phyloP scores from a whole-genome alignment of 2,797 vertebrate genomes.

The Petrocephalus sullivani region DNA sequence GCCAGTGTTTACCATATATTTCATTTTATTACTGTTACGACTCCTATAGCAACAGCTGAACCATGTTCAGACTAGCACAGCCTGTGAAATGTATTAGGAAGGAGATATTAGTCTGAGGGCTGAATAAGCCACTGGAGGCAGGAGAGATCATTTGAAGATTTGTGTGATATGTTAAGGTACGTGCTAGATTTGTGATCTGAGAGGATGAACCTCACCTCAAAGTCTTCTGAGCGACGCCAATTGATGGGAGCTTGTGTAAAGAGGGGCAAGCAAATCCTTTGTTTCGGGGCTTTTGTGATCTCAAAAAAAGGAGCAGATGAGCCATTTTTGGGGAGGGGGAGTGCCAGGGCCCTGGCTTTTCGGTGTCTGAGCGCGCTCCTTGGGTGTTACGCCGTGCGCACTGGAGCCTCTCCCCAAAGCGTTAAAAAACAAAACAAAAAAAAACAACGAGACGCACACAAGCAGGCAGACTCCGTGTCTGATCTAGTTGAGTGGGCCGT shows the following conservation, averaged over 20 bases:
- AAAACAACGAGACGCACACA: conserved; percentile 41
- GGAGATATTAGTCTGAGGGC: conserved; percentile 54
- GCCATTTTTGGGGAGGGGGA: neutral
- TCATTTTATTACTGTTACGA: neutral
- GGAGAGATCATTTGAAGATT: conserved; percentile 55
- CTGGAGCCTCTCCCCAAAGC: neutral
- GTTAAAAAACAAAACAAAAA: conserved; percentile 5
- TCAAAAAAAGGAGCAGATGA: neutral
- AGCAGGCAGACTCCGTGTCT: conserved; percentile 47
- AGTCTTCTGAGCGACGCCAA: conserved; percentile 30
- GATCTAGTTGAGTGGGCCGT: conserved; percentile 81
- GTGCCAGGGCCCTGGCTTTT: conserved; percentile 9
- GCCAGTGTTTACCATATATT: neutral
- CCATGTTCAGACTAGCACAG: conserved; percentile 3
- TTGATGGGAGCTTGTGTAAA: conserved; percentile 26
- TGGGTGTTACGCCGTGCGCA: neutral
- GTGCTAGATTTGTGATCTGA: conserved; percentile 57
- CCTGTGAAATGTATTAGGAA: conserved; percentile 57
- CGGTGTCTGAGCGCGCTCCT: neutral
- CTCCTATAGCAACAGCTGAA: neutral
- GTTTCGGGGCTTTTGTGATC: conserved; percentile 22
- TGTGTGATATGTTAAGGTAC: conserved; percentile 60
- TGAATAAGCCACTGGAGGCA: conserved; percentile 44
- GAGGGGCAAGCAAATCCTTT: conserved; percentile 4
- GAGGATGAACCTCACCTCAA: conserved; percentile 44